Evolutionary conservation across 2,888 invertebrate genomes (phyloP).

Genomic region (Cerastis rubricosa): DNA sequence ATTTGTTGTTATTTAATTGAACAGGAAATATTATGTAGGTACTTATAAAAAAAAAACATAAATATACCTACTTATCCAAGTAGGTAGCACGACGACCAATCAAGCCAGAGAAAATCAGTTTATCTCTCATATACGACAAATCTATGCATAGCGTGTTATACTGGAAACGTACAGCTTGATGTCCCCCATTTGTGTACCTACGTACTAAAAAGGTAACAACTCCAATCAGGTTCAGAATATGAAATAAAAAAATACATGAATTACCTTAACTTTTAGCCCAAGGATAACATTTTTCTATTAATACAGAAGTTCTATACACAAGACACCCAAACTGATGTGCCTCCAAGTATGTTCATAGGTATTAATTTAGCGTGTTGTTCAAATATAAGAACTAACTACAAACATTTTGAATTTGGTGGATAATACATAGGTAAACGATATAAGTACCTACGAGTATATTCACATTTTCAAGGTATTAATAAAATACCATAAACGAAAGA

Average conservation of each 20-base stretch:
- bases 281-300: slow-evolving; percentile 59
- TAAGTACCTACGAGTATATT: not conserved
- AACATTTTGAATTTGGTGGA: not conserved
- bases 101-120: no score
- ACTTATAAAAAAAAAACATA: no score
- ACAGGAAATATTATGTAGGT: not conserved
- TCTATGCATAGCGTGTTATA: no score
- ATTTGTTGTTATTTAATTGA: not conserved
- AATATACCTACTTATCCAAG: no score
- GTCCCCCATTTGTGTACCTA: not conserved
- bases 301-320: slow-evolving; percentile 63
- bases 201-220: not conserved
- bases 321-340: slow-evolving; percentile 66
- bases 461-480: not conserved
- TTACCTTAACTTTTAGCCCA: slow-evolving; percentile 31
- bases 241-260: not conserved
- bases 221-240: not conserved
- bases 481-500: not conserved
- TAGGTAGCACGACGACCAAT: no score
- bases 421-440: not conserved
- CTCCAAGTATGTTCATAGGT: slow-evolving; percentile 46
- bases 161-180: no score
- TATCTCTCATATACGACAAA: no score
- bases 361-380: slow-evolving; percentile 12
- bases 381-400: not conserved